These are phyloP conservation scores for Andrena cerasifolii DNA, from an alignment of 1,140 invertebrate genomes.

Conservation along the genomic window DNA sequence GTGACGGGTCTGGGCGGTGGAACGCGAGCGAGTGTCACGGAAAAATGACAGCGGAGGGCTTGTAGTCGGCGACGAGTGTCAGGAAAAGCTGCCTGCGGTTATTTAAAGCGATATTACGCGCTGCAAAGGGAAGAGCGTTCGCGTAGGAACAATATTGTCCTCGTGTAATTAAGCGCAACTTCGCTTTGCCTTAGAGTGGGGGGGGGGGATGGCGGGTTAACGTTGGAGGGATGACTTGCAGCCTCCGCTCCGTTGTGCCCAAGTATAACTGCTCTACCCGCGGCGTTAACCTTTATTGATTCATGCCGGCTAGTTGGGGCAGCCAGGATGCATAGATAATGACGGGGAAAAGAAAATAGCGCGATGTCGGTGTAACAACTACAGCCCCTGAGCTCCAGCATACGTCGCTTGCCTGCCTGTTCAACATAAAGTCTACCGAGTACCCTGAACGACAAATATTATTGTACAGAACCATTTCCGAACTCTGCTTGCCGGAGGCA, in stretches of 20 bases:
- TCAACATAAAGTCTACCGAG: neutral
- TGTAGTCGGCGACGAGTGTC: neutral
- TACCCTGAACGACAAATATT: neutral
- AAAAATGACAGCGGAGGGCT: constrained; percentile 33
- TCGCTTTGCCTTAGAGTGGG: constrained; percentile 32
- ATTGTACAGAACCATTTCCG: neutral
- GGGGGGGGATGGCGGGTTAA: neutral
- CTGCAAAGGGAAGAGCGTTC: constrained; percentile 40
- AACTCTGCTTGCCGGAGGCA: neutral
- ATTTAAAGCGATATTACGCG: constrained; percentile 43
- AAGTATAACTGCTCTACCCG: constrained; percentile 29
- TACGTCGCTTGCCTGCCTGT: no score
- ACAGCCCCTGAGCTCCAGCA: no score
- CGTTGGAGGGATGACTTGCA: constrained; percentile 11
- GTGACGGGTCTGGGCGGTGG: neutral
- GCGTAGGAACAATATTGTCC: constrained; percentile 63
- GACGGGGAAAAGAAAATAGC: constrained; percentile 44
- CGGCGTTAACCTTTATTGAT: constrained; percentile 60
- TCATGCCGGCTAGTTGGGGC: constrained; percentile 38
- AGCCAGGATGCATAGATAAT: constrained; percentile 43
- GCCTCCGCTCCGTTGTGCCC: constrained; percentile 5
- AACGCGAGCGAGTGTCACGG: constrained; percentile 31
- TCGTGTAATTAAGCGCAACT: constrained; percentile 65
- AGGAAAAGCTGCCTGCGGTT: neutral
- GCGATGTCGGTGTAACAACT: constrained; percentile 16